Evolutionary conservation across 2,888 invertebrate genomes (phyloP), one percentile per base, ranked within the genome.

Genomic region (Malthinus seriepunctatus): DNA sequence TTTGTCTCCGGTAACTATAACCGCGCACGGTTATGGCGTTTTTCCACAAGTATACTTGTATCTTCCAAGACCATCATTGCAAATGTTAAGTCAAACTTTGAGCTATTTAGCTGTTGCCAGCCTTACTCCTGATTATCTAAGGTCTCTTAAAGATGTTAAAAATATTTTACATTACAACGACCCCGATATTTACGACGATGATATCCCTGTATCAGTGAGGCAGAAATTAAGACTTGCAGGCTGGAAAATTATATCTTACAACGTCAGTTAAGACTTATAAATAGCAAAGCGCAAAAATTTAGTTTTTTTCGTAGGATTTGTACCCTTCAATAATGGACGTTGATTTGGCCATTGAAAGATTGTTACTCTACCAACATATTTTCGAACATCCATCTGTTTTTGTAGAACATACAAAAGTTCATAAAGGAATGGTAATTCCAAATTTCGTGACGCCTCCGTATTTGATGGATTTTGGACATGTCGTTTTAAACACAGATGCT

Each of bases 281-380:
- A 11, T 23, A 49, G 15, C n/a, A 23, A 2, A 3, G 8, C 1
- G 4, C 15, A 38, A 50, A 32, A 44, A 7, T 12, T 35, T 52
- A 10, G 42, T 14, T 10, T 23, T 11, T 53, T 2, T 76, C 59
- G 3, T 53, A 83, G 80, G 82, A 84, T 57, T 72, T 67, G 1
- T 80, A 77, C 67, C 86, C 86, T 6, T 79, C 81, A 6, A 63
- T 67, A n/a, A 80, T 82, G 73, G 87, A 87, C 63, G 84, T 87
- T 51, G 84, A 85, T 53, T 77, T 87, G 72, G 83, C 85, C 1
- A 80, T 85, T 62, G 87, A 88, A 73, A 80, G 85, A 65, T 72
- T 79, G 63, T 69, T 84, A 47, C 78, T 82, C 1, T 79, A 77
- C 51, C 74, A 81, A 35, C 78, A 82, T 64, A 76, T 86, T 9